phyloP scores from a whole-genome alignment of 2,888 invertebrate species.

The Augiades crinisus region DNA sequence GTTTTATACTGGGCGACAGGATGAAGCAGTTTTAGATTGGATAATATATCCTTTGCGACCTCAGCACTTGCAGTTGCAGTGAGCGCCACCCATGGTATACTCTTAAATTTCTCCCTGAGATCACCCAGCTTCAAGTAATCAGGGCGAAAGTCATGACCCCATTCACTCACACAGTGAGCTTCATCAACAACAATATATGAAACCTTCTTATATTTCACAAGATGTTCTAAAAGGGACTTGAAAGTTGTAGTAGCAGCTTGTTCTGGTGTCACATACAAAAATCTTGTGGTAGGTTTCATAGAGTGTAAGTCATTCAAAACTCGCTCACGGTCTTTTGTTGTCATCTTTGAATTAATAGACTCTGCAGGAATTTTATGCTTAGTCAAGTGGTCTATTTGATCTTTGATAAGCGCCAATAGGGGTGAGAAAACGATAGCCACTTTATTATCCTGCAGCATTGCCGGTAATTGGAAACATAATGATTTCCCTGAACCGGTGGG shows the following conservation, averaged over 20 bases:
- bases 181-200: slow-evolving; percentile 98
- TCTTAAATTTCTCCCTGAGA: slow-evolving; percentile 78
- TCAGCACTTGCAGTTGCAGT: slow-evolving; percentile 95
- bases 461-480: slow-evolving; percentile 97
- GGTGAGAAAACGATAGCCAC: slow-evolving; percentile 98
- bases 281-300: slow-evolving; percentile 87
- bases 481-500: slow-evolving; percentile 99
- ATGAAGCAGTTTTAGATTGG: slow-evolving; percentile 85
- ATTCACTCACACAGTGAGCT: slow-evolving; percentile 98
- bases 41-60: slow-evolving; percentile 91
- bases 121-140: slow-evolving; percentile 95
- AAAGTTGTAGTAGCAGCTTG: slow-evolving; percentile 92
- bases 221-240: slow-evolving; percentile 84
- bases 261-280: slow-evolving; percentile 98
- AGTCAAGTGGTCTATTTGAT: slow-evolving; percentile 94
- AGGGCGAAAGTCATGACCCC: slow-evolving; percentile 99
- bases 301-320: slow-evolving; percentile 89
- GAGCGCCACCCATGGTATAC: slow-evolving; percentile 93
- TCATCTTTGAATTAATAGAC: slow-evolving; percentile 96
- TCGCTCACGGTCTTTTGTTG: slow-evolving; percentile 86
- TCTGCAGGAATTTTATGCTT: slow-evolving; percentile 90
- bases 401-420: slow-evolving; percentile 96
- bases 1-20: slow-evolving; percentile 89
- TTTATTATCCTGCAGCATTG: slow-evolving; percentile 88
- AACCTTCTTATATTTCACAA: slow-evolving; percentile 88